Conservation (phyloP, 2,888 invertebrate genomes). For the Beris chalybata region DNA sequence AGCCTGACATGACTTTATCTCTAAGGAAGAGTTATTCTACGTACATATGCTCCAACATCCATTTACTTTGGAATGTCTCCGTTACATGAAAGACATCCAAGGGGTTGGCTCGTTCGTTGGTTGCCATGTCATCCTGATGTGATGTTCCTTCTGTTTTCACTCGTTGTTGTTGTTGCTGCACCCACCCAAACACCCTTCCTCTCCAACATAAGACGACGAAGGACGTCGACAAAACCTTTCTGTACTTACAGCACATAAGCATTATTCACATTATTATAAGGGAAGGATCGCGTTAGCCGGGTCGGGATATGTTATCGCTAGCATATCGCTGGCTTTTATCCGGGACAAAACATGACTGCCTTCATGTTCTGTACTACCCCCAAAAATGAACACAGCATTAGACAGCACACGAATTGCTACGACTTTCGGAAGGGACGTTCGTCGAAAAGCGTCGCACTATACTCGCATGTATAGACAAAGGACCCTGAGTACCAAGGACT, state of each 20-base stretch:
- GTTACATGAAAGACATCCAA: conserved; percentile 29
- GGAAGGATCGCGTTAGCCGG: background rate
- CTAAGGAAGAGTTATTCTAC: conserved; percentile 27
- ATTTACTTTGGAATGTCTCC: conserved; percentile 24
- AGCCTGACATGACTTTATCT: conserved; percentile 33
- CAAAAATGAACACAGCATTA: background rate
- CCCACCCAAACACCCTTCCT: background rate
- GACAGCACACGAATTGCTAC: background rate
- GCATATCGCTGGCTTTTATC: conserved; percentile 17
- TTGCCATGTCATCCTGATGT: conserved; percentile 12
- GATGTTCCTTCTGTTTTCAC: conserved; percentile 13
- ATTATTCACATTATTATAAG: conserved; percentile 19
- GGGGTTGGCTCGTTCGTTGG: conserved; percentile 17
- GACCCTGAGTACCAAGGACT: background rate
- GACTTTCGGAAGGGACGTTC: too few relatives aligned
- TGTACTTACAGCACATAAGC: conserved; percentile 5
- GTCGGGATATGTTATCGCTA: conserved; percentile 8
- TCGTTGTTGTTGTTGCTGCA: conserved; percentile 9
- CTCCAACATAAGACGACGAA: background rate
- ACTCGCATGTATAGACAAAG: too few relatives aligned
- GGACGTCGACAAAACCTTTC: background rate
- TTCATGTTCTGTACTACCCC: conserved; percentile 17
- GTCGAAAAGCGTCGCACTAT: too few relatives aligned
- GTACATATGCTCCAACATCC: conserved; percentile 31
- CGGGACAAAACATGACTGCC: conserved; percentile 16